Conservation (phyloP, 2,113 vertebrate genomes). For the Spea multiplicata region DNA sequence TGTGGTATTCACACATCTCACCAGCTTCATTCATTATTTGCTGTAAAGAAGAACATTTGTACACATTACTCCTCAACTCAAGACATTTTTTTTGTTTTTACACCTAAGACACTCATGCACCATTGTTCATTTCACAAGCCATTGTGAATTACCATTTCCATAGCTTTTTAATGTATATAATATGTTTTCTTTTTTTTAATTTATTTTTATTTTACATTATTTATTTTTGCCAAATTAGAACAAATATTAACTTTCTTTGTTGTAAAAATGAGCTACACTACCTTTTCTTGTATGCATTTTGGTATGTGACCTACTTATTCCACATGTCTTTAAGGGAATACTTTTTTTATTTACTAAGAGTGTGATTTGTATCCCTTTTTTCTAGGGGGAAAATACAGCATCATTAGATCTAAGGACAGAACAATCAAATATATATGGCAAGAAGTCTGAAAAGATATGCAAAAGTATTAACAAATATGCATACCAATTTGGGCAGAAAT, state of each 20-base stretch:
- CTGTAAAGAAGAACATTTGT: slow-evolving; percentile 47
- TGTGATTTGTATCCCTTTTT: slow-evolving; percentile 29
- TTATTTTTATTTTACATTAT: neutral
- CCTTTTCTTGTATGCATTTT: slow-evolving; percentile 47
- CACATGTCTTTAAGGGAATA: slow-evolving; percentile 31
- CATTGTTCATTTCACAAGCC: slow-evolving; percentile 66
- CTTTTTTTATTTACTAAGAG: slow-evolving; percentile 46
- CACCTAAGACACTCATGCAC: slow-evolving; percentile 50
- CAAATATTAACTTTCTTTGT: neutral
- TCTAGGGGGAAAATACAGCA: slow-evolving; percentile 26
- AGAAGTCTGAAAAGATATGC: slow-evolving; percentile 37
- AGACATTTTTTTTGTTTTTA: slow-evolving; percentile 51
- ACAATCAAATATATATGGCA: slow-evolving; percentile 1
- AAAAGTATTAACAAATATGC: slow-evolving; percentile 48
- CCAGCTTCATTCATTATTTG: slow-evolving; percentile 47
- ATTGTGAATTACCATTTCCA: slow-evolving; percentile 67
- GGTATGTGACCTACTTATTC: slow-evolving; percentile 49
- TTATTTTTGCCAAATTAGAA: too few relatives aligned
- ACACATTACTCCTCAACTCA: slow-evolving; percentile 53
- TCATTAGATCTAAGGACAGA: slow-evolving; percentile 16
- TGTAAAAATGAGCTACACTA: slow-evolving; percentile 42
- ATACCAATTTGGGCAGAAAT: slow-evolving; percentile 40
- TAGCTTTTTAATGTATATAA: slow-evolving; percentile 60
- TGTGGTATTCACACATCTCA: neutral
- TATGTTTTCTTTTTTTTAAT: slow-evolving; percentile 42